Percentiles rank a stretch among this genome's conserved stretches.
Conservation (phyloP, 1,140 invertebrate genomes). For the Temnothorax longispinosus region DNA sequence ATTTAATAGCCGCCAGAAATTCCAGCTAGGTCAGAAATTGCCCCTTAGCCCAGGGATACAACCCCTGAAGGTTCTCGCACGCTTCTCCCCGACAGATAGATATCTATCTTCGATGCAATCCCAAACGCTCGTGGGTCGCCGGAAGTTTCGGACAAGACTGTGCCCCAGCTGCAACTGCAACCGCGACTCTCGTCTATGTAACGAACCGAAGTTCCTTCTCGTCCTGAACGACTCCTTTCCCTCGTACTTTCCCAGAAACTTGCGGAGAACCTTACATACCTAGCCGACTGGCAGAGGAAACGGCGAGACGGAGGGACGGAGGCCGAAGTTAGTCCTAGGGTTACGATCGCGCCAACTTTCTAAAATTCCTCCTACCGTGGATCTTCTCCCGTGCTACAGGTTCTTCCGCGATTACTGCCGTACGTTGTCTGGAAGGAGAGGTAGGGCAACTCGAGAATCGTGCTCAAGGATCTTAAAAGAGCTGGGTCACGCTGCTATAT, state of each 20-base stretch:
- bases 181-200: conserved; percentile 34
- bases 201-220: conserved; percentile 64
- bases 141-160: conserved; percentile 43
- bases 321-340: not conserved
- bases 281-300: not conserved
- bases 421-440: not conserved
- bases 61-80: conserved; percentile 11
- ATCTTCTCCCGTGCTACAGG: conserved; percentile 32
- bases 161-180: conserved; percentile 35
- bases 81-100: not conserved
- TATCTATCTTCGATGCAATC: conserved; percentile 44
- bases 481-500: conserved; percentile 30
- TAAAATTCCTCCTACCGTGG: conserved; percentile 28
- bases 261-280: conserved; percentile 7
- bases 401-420: conserved; percentile 23
- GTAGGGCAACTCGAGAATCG: not conserved
- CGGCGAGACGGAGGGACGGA: no score
- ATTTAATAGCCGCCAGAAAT: conserved; percentile 67
- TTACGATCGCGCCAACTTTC: conserved; percentile 52
- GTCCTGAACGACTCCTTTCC: conserved; percentile 37
- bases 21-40: conserved; percentile 63
- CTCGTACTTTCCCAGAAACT: conserved; percentile 31
- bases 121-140: conserved; percentile 27
- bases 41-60: conserved; percentile 5
- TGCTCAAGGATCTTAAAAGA: conserved; percentile 13